Percentiles rank a stretch among this genome's conserved stretches.
Evolutionary conservation across 2,113 vertebrate species (phyloP).

Genomic region (Cheilinus undulatus): DNA sequence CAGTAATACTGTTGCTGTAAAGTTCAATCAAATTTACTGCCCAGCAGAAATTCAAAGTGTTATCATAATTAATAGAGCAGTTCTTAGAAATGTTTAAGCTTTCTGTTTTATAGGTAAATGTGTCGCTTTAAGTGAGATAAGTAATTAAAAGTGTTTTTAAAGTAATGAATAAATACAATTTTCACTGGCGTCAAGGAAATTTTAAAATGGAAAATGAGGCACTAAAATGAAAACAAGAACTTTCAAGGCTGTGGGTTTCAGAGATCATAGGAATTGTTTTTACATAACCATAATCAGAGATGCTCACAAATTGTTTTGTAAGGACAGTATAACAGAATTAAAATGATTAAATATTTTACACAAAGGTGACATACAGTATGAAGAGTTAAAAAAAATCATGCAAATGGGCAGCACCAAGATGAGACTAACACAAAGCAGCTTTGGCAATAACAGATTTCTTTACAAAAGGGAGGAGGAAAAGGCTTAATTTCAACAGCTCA

Average conservation of each 20-base stretch:
- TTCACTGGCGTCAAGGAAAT: slow-evolving; percentile 32
- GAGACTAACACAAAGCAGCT: slow-evolving; percentile 73
- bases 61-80: slow-evolving; percentile 58
- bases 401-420: slow-evolving; percentile 69
- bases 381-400: slow-evolving; percentile 72
- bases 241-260: not conserved
- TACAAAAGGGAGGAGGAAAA: slow-evolving; percentile 49
- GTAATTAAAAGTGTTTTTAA: slow-evolving; percentile 40
- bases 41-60: slow-evolving; percentile 80
- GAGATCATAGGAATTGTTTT: slow-evolving; percentile 26
- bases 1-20: slow-evolving; percentile 45
- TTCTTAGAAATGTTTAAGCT: slow-evolving; percentile 75
- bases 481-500: slow-evolving; percentile 68
- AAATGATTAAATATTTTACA: slow-evolving; percentile 71
- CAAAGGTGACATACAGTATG: slow-evolving; percentile 65
- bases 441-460: slow-evolving; percentile 67
- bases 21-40: slow-evolving; percentile 79
- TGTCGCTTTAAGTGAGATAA: slow-evolving; percentile 52
- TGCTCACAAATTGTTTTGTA: slow-evolving; percentile 66
- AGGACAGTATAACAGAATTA: slow-evolving; percentile 59
- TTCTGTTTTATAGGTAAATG: slow-evolving; percentile 60
- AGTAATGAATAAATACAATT: slow-evolving; percentile 74
- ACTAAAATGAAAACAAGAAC: slow-evolving; percentile 8
- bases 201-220: slow-evolving; percentile 27
- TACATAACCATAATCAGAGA: slow-evolving; percentile 35